These are phyloP conservation scores for Hemitrygon akajei DNA, from an alignment of 2,797 vertebrate genomes.

Conservation along the genomic window DNA sequence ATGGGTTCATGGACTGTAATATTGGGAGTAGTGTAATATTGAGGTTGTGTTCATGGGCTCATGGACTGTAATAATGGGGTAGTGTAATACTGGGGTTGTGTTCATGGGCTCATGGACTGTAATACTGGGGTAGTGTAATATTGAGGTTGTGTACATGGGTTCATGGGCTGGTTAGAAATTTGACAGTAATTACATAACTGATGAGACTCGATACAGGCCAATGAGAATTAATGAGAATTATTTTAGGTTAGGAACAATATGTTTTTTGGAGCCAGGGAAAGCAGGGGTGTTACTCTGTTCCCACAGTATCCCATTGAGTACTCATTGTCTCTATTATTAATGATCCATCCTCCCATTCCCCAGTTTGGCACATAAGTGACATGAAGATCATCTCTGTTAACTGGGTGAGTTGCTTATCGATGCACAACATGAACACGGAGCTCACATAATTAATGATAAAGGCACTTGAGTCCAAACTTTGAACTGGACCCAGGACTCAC, in stretches of 20 bases:
- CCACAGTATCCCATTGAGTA: neutral
- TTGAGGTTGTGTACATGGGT: too few relatives aligned
- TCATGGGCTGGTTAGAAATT: too few relatives aligned
- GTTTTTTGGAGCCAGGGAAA: neutral
- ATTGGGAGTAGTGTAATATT: too few relatives aligned
- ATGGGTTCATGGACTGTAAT: too few relatives aligned
- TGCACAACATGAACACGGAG: neutral
- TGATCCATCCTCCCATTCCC: neutral
- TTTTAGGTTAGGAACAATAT: neutral
- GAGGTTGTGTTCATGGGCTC: too few relatives aligned
- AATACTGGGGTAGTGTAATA: too few relatives aligned
- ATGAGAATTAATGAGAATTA: neutral
- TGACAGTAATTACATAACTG: neutral
- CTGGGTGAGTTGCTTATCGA: neutral
- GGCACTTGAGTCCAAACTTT: too few relatives aligned
- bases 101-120: too few relatives aligned
- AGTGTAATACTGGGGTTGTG: too few relatives aligned
- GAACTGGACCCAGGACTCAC: too few relatives aligned
- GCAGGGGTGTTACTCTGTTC: neutral
- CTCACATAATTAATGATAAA: neutral
- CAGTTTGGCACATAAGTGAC: too few relatives aligned
- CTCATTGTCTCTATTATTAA: neutral
- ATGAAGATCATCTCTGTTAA: neutral
- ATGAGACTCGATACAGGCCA: neutral
- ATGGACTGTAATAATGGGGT: too few relatives aligned